A percentile compares a stretch with the other conserved stretches of the same genome.
Conservation (phyloP, 2,888 invertebrate genomes). For the Agriotes lineatus region DNA sequence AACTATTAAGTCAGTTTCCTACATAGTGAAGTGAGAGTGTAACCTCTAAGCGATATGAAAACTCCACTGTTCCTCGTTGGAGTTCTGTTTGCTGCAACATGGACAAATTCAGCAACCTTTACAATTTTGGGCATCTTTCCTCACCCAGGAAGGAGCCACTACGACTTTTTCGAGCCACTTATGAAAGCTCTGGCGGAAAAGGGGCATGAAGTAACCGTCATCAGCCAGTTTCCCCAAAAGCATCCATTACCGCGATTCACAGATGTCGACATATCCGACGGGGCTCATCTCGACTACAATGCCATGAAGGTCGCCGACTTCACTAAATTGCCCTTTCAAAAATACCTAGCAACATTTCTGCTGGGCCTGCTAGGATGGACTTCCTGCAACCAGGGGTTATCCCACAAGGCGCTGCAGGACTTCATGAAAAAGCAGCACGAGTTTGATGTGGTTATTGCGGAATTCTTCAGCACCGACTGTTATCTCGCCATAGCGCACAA, state of each 20-base stretch:
- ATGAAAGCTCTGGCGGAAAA: slow-evolving; percentile 71
- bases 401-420: background rate
- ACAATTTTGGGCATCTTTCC: slow-evolving; percentile 79
- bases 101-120: no score
- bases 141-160: slow-evolving; percentile 79
- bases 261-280: no score
- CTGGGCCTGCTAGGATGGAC: background rate
- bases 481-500: background rate
- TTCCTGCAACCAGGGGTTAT: background rate
- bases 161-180: slow-evolving; percentile 74
- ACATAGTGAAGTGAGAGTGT: no score
- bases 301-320: background rate
- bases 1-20: no score
- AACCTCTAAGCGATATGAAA: no score
- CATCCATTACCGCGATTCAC: slow-evolving; percentile 68
- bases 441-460: background rate
- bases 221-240: slow-evolving; percentile 72
- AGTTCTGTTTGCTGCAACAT: no score
- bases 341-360: background rate
- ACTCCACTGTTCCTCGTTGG: no score
- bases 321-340: background rate
- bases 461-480: background rate
- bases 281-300: background rate
- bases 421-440: background rate
- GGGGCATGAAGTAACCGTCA: slow-evolving; percentile 77